These are phyloP conservation scores for Bucorvus abyssinicus DNA, from an alignment of 2,797 vertebrate species.

Conservation along the genomic window DNA sequence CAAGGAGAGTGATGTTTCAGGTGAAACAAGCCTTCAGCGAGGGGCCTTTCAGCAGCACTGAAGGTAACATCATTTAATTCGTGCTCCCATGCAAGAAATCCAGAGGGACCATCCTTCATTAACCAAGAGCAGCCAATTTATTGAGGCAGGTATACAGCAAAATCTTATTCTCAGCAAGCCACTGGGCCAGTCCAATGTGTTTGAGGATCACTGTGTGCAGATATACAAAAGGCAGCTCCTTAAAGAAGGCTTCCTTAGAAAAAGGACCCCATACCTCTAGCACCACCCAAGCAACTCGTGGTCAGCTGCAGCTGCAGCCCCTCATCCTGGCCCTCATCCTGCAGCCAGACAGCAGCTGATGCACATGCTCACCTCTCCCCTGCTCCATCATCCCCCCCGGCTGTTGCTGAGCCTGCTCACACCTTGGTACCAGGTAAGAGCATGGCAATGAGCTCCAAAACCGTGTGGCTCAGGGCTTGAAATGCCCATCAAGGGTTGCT, in stretches of 20 bases:
- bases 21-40: neutral
- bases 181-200: neutral
- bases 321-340: neutral
- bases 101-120: neutral
- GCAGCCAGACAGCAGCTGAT: neutral
- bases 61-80: neutral
- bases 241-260: neutral
- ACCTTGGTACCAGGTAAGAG: neutral
- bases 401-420: neutral
- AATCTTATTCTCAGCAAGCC: neutral
- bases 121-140: neutral
- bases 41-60: neutral
- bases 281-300: neutral
- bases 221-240: neutral
- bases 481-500: neutral
- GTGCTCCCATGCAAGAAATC: neutral
- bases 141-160: neutral
- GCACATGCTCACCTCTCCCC: neutral
- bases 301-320: neutral
- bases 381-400: accelerated
- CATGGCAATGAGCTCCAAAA: neutral
- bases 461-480: neutral
- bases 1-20: neutral
- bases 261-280: neutral
- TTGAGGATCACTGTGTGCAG: neutral